phyloP scores from a whole-genome alignment of 2,888 invertebrate species.

The Agrypnus murinus region DNA sequence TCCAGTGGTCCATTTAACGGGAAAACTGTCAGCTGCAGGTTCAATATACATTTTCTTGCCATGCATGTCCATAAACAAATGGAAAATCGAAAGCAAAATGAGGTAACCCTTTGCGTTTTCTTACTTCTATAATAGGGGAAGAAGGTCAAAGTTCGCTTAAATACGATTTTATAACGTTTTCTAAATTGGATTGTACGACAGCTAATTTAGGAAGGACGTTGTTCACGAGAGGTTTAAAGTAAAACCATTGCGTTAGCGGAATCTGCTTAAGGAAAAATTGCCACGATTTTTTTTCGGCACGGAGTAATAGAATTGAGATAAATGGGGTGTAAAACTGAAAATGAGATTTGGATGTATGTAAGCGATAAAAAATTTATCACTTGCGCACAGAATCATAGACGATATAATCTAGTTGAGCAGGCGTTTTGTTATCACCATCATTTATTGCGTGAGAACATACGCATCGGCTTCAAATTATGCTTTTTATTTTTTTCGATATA shows the following conservation, averaged over 20 bases:
- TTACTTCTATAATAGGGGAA: constrained; percentile 23
- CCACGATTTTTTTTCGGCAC: constrained; percentile 5
- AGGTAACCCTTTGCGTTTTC: neutral
- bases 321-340: constrained; percentile 29
- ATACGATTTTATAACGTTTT: constrained; percentile 46
- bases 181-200: constrained; percentile 48
- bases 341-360: constrained; percentile 25
- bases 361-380: constrained; percentile 28
- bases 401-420: constrained; percentile 1
- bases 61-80: constrained; percentile 27
- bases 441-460: constrained; percentile 4
- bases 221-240: constrained; percentile 40
- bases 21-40: constrained; percentile 44
- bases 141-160: constrained; percentile 42
- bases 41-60: constrained; percentile 33
- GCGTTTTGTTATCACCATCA: neutral
- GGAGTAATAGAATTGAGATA: constrained; percentile 28
- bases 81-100: constrained; percentile 29
- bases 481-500: neutral
- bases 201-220: constrained; percentile 48
- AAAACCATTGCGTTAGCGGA: constrained; percentile 37
- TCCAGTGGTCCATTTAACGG: constrained; percentile 33
- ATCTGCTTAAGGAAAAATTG: constrained; percentile 33
- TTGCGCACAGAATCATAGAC: constrained; percentile 1
- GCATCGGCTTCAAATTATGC: neutral